phyloP scores from a whole-genome alignment of 2,797 vertebrate genomes.

The Crypturellus tataupa region DNA sequence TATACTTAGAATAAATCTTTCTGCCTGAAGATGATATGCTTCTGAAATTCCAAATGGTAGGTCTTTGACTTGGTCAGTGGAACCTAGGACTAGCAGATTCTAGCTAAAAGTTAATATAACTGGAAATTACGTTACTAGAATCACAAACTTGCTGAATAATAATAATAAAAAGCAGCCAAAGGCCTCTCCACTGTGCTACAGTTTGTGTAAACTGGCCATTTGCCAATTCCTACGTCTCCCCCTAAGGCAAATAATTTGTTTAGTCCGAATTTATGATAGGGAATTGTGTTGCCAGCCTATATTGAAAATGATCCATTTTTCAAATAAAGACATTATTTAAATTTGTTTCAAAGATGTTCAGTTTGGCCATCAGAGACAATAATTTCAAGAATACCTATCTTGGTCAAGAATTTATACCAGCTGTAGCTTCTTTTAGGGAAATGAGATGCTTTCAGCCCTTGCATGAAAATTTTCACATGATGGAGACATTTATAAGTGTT shows the following conservation, averaged over 20 bases:
- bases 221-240: background rate
- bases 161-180: rapidly evolving
- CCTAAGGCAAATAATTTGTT: background rate
- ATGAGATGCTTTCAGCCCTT: background rate
- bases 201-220: background rate
- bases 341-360: background rate
- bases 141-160: background rate
- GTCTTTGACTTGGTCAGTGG: background rate
- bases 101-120: background rate
- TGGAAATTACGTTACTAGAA: background rate
- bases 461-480: background rate
- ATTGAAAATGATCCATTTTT: background rate
- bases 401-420: background rate
- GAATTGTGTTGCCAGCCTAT: background rate
- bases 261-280: background rate
- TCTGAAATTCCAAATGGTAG: background rate
- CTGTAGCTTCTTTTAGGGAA: background rate
- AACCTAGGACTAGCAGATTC: background rate
- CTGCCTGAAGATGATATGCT: background rate
- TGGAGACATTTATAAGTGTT: conserved; percentile 40
- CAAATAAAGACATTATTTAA: background rate
- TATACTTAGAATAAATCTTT: background rate
- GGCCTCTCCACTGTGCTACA: background rate
- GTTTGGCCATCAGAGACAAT: background rate
- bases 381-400: background rate